These are phyloP conservation scores for Enteromius afrohamiltoni DNA, from an alignment of 2,797 vertebrate genomes.

Conservation along the genomic window DNA sequence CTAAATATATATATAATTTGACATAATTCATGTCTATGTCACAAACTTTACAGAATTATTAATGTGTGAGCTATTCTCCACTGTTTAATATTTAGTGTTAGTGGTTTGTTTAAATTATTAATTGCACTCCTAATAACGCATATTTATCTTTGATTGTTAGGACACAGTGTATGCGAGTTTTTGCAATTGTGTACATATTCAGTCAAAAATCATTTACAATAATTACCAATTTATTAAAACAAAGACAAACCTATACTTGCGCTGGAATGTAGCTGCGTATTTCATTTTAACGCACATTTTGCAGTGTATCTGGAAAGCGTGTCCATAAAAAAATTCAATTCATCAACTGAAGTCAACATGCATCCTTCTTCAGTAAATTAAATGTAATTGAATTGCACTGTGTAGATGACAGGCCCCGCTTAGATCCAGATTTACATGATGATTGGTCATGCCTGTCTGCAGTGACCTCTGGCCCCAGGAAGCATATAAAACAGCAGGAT, in stretches of 20 bases:
- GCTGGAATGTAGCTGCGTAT: slow-evolving; percentile 46
- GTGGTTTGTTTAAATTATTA: not conserved
- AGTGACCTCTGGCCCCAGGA: slow-evolving; percentile 71
- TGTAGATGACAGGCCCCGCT: slow-evolving; percentile 64
- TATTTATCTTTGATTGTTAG: slow-evolving; percentile 14
- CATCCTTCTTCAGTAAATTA: slow-evolving; percentile 55
- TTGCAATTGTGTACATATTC: slow-evolving; percentile 20
- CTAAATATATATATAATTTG: not conserved
- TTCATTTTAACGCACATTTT: slow-evolving; percentile 49
- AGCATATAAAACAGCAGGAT: slow-evolving; percentile 76
- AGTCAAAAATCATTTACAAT: not conserved
- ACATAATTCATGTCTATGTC: not conserved
- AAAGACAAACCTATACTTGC: slow-evolving; percentile 12
- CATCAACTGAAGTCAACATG: slow-evolving; percentile 65
- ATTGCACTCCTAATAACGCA: not conserved
- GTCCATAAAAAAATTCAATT: slow-evolving; percentile 59
- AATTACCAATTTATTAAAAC: not conserved
- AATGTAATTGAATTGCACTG: slow-evolving; percentile 65
- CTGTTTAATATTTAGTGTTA: not conserved
- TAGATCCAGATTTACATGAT: slow-evolving; percentile 70
- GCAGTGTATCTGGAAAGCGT: slow-evolving; percentile 23
- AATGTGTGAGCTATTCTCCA: not conserved
- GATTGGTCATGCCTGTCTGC: slow-evolving; percentile 67
- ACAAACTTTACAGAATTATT: not conserved
- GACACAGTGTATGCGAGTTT: not conserved